Evolutionary conservation across 2,113 vertebrate genomes (phyloP).

Genomic region (Thalassarche chlororhynchos): DNA sequence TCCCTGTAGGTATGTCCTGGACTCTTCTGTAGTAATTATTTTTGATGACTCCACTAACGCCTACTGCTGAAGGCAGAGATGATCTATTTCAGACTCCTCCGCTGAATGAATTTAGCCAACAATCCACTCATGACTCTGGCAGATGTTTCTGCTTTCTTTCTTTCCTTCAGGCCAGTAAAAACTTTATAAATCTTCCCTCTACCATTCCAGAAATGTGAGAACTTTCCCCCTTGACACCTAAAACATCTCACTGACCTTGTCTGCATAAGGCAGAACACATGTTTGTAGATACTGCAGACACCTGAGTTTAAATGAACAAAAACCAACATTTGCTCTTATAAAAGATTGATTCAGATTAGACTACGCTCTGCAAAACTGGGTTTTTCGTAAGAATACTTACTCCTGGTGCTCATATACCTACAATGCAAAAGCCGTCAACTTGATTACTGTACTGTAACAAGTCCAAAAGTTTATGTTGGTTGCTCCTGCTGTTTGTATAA

Average conservation of each 20-base stretch:
- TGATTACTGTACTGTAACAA: not conserved
- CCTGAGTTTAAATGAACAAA: not conserved
- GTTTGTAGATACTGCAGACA: not conserved
- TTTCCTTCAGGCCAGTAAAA: constrained; percentile 28
- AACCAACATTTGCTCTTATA: not conserved
- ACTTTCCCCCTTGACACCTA: not conserved
- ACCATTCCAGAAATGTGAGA: constrained; percentile 29
- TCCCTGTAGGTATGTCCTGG: constrained; percentile 45
- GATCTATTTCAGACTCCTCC: constrained; percentile 52
- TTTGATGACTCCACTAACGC: constrained; percentile 36
- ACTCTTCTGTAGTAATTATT: constrained; percentile 41
- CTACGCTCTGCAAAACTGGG: not conserved
- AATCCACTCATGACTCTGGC: constrained; percentile 34
- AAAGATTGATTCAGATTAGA: not conserved
- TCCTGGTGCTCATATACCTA: not conserved
- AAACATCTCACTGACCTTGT: constrained; percentile 25
- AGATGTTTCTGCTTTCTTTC: constrained; percentile 58
- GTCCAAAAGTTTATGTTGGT: not conserved
- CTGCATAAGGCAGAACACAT: not conserved
- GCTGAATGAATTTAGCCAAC: constrained; percentile 29
- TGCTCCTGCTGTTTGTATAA: not conserved
- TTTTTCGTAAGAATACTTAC: not conserved
- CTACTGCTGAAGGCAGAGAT: constrained; percentile 37
- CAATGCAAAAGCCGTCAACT: not conserved
- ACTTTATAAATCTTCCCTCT: constrained; percentile 31